Percentiles rank a stretch among this genome's conserved stretches.
phyloP scores from a whole-genome alignment of 2,113 vertebrate genomes.

The Kryptolebias marmoratus region DNA sequence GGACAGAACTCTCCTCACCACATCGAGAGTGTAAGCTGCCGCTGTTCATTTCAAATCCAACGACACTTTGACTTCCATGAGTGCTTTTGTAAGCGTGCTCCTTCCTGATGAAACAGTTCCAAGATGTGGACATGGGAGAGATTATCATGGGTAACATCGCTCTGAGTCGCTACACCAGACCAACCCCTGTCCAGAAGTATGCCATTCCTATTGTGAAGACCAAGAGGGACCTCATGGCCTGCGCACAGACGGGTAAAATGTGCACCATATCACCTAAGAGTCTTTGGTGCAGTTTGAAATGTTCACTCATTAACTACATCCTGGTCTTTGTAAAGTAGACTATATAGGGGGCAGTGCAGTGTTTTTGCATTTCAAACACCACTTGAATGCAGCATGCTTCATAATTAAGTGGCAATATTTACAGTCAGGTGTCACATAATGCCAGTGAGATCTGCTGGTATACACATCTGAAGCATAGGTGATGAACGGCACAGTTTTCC shows the following conservation, averaged over 20 bases:
- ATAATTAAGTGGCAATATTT: no score
- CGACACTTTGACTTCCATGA: neutral
- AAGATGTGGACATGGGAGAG: constrained; percentile 96
- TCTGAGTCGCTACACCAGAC: constrained; percentile 93
- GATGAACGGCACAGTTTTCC: no score
- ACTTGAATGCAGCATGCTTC: no score
- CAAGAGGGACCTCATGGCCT: constrained; percentile 98
- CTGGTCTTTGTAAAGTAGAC: no score
- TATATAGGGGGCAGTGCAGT: no score
- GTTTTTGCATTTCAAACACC: no score
- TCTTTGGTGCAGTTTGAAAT: neutral
- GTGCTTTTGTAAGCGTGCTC: neutral
- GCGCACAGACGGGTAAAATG: constrained; percentile 91
- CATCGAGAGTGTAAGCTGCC: constrained; percentile 91
- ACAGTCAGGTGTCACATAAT: no score
- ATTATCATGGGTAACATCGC: constrained; percentile 96
- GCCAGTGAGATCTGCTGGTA: no score
- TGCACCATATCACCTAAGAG: neutral
- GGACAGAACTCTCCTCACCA: constrained; percentile 93
- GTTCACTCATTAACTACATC: neutral
- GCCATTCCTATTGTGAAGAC: constrained; percentile 98
- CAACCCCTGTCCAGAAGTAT: constrained; percentile 97
- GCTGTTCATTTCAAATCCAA: neutral
- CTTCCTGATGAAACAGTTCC: constrained; percentile 82
- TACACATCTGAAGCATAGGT: no score